Base-by-base conservation (phyloP, 2,888 invertebrate genomes). In the Ectemnius cavifrons region DNA sequence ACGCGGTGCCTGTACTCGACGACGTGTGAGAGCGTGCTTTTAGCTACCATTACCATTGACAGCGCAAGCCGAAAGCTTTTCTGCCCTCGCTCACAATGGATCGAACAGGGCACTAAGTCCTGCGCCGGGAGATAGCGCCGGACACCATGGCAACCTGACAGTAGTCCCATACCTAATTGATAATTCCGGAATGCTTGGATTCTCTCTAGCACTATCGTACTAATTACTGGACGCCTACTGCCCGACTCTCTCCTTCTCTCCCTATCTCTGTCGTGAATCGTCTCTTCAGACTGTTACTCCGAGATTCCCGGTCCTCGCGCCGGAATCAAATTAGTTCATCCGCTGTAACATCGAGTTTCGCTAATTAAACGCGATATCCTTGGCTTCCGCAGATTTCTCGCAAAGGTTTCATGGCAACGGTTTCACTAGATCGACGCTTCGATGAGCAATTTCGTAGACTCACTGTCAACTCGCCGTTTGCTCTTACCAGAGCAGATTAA, bases 291-390 rank as follows among this genome's bases (percentile, higher is more conserved):
- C 20, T 66, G 45, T 73, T 62, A 49, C 28, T n/a, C 46, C 64
- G 47, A 47, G 67, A 49, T 37, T 37, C 37, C 63, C 18, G 28
- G 37, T 57, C 52, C 73, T 37, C 37, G 56, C 28, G 65, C 52
- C 52, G 49, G 60, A 59, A 73, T 67, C 52, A 73, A 75, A 72
- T 80, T 80, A 73, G 67, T 63, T 71, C 68, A 71, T 61, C 63
- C 66, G 71, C 58, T 63, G 52, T 66, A 45, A 66, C 58, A 37
- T 46, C 61, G 71, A 71, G 61, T 62, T 66, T 64, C 63, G 76
- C 71, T 75, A 82, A 82, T 82, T 76, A 82, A 78, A 75, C 65
- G 16, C 66, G 57, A 67, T 73, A 64, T 75, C 68, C 61, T 63
- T 52, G 70, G 63, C 68, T 60, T 72, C 62, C 60, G 74, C 61